These are phyloP conservation scores for Cyprinella venusta DNA, from an alignment of 2,797 vertebrate genomes.

Conservation along the genomic window DNA sequence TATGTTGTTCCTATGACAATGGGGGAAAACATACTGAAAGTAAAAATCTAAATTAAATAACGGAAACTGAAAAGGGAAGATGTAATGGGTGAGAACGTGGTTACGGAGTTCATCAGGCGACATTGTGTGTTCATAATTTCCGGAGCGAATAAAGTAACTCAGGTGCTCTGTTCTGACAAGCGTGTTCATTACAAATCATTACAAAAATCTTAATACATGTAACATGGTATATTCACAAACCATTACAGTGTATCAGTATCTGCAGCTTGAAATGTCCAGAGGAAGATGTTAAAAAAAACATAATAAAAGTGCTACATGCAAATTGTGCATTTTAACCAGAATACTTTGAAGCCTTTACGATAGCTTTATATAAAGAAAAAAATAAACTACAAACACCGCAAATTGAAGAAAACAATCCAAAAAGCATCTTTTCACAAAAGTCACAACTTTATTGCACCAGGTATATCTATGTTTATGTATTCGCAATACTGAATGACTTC, in stretches of 20 bases:
- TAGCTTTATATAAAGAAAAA: not conserved
- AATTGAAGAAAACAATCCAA: constrained; percentile 9
- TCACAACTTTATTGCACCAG: constrained; percentile 85
- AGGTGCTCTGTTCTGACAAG: too few relatives aligned
- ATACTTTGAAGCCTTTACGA: not conserved
- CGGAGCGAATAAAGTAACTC: too few relatives aligned
- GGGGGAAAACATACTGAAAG: too few relatives aligned
- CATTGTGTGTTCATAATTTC: too few relatives aligned
- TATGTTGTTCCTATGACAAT: too few relatives aligned
- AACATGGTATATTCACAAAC: too few relatives aligned
- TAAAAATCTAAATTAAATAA: too few relatives aligned
- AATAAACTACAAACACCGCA: not conserved
- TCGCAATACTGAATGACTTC: constrained; percentile 75
- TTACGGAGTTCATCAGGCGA: too few relatives aligned
- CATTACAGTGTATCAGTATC: not conserved
- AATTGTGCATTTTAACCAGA: not conserved
- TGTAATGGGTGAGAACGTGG: too few relatives aligned
- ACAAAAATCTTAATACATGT: too few relatives aligned
- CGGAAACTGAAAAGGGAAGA: too few relatives aligned
- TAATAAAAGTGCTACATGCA: not conserved
- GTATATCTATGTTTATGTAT: constrained; percentile 68
- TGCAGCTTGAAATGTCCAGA: not conserved
- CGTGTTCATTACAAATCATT: too few relatives aligned
- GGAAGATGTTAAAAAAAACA: not conserved
- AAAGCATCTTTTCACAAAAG: constrained; percentile 70